Evolutionary conservation across 2,888 invertebrate species (phyloP), one percentile per base, ranked within the genome.

Genomic region (Archips xylosteana): DNA sequence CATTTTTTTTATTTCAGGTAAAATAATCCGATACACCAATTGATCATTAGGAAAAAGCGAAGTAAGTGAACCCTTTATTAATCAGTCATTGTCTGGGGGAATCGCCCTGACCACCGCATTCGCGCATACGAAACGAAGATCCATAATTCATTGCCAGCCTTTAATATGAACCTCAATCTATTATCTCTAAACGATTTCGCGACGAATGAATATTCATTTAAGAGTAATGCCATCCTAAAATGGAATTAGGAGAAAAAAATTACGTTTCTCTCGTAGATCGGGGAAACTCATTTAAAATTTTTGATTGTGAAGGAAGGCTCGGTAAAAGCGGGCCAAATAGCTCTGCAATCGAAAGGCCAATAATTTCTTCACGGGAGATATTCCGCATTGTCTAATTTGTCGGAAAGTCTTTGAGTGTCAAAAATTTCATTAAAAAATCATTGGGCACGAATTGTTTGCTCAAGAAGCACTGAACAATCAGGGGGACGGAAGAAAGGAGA

Each of bases 171-270:
- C 89, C 88, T 86, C 90, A 89, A 91, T 92, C 89, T 92, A 92
- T 92, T 92, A 92, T 91, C 91, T 91, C 90, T 92, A 92, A 94
- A 89, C 93, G 93, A 91, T 93, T 93, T 92, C 85, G 87, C 90
- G 88, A 86, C 82, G 83, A 90, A 94, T 94, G 93, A 93, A 94
- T 94, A 94, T 94, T 94, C 93, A 94, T 92, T 92, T 90, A 87
- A 85, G 87, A 89, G 91, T 91, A 91, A 92, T 91, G 87, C 89
- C 89, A 88, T 85, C 89, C 88, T 84, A 86, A 91, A 92, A 92
- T 89, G 89, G 90, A 88, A 91, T 91, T 90, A 90, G 84, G 84
- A 84, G 83, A 83, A 79, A 89, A 91, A 92, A 91, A 88, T 85
- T 75, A 85, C 87, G 85, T 81, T 85, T 81, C 81, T 83, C 86